These are phyloP conservation scores for Ophion slaviceki DNA, from an alignment of 2,888 invertebrate genomes.

Conservation along the genomic window DNA sequence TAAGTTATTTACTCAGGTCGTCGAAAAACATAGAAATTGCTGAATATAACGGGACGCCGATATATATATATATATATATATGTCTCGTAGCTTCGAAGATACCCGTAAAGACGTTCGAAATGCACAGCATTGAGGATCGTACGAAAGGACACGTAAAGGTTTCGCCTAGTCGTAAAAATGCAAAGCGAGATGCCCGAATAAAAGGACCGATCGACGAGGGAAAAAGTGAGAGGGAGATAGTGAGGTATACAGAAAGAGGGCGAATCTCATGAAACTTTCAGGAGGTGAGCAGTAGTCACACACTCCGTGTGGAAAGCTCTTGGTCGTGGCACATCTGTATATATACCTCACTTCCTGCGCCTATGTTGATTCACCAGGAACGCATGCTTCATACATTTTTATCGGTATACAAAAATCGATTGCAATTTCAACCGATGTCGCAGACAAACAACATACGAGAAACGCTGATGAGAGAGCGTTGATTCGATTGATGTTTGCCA, in stretches of 20 bases:
- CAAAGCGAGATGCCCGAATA: conserved; percentile 65
- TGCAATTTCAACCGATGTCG: conserved; percentile 9
- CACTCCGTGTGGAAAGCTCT: conserved; percentile 71
- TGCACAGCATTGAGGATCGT: conserved; percentile 39
- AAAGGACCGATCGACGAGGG: conserved; percentile 12
- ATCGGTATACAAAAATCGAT: conserved; percentile 7
- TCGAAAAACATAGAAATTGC: too few relatives aligned
- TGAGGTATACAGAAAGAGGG: neutral
- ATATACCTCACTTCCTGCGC: neutral
- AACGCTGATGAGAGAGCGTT: neutral
- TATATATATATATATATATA: conserved; percentile 43
- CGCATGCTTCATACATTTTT: conserved; percentile 15
- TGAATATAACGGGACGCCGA: conserved; percentile 72
- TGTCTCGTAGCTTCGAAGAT: conserved; percentile 72
- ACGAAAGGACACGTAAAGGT: conserved; percentile 70
- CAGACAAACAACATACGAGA: neutral
- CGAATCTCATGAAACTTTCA: conserved; percentile 79
- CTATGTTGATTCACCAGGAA: conserved; percentile 18
- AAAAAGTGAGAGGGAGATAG: conserved; percentile 3
- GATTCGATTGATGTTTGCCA: neutral
- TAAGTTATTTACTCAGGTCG: neutral
- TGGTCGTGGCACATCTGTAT: conserved; percentile 62
- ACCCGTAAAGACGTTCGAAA: conserved; percentile 75
- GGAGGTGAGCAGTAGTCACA: conserved; percentile 66
- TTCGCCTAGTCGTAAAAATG: conserved; percentile 78